phyloP scores from a whole-genome alignment of 2,797 vertebrate species.

The Muscicapa striata region DNA sequence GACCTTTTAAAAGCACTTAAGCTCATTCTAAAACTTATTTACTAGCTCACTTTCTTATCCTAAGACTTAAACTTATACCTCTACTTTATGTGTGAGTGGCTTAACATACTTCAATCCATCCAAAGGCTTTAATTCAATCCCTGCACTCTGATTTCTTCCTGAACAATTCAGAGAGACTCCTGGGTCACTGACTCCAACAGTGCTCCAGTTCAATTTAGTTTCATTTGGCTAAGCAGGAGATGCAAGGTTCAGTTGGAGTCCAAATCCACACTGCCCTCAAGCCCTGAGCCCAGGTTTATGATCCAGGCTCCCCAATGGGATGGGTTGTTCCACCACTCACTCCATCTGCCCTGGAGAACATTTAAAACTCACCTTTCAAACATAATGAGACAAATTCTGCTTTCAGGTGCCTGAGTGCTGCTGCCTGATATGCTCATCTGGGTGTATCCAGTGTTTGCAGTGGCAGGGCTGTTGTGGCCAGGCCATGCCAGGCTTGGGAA shows the following conservation, averaged over 20 bases:
- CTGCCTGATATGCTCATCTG: rapidly evolving
- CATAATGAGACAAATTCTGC: neutral
- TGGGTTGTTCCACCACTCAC: neutral
- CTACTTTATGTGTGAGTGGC: no score
- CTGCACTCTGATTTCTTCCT: no score
- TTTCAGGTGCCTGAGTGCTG: neutral
- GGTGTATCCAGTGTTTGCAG: neutral
- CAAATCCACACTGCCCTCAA: neutral
- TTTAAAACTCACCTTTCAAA: neutral
- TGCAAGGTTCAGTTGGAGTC: neutral
- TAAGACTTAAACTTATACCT: no score
- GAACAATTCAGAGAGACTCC: no score
- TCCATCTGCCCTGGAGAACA: neutral
- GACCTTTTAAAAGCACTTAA: no score
- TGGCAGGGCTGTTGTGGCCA: neutral
- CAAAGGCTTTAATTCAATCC: no score
- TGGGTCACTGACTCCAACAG: no score
- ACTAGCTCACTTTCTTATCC: no score
- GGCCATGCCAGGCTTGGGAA: neutral
- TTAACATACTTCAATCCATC: no score
- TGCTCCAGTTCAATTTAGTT: neutral
- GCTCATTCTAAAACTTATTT: no score
- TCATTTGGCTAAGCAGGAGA: neutral
- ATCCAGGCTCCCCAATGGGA: neutral
- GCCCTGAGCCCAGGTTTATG: neutral